Evolutionary conservation across 2,113 vertebrate genomes (phyloP), one percentile per base, ranked within the genome.

Genomic region (Menura novaehollandiae): DNA sequence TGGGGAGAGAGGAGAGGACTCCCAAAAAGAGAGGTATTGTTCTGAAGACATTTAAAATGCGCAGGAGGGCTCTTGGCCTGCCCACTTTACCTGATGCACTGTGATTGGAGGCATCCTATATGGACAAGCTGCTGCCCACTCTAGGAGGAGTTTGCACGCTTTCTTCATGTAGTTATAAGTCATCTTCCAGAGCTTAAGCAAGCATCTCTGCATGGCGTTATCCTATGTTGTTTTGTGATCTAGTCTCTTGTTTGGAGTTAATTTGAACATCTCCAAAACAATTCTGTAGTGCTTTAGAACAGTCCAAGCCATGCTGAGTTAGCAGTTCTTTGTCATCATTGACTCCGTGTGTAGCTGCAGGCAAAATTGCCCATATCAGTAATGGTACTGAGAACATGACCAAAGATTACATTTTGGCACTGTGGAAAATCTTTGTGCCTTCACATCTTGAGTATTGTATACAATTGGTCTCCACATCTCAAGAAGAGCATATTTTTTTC

Each of bases 71-170:
- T 60, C 21, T 27, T 83, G 58, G 9, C 35, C 14, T 64, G 22
- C 39, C 53, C 0, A 0, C 52, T 89, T 73, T 68, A 19, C 18
- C 24, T 1, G 2, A 7, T 14, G 14, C 0, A 0, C 37, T 88
- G 79, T 80, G 39, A 18, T 22, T 55, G 21, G 19, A 37, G 27
- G 7, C 51, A 71, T 28, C 23, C 16, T 44, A 21, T 6, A 32
- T 33, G 35, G 49, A 44, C 22, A 82, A 39, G 30, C 21, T 39
- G 23, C 43, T 68, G 23, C 39, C 59, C 80, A 52, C 67, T 39
- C n/a, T 35, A 35, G 26, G 35, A 82, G 27, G n/a, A 55, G 13
- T 59, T 55, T 89, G 24, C 1, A 1, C 19, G 24, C 43, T 77
- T 23, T 5, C 3, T 55, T 71, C 7, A 27, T 28, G 14, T 23